Base-by-base conservation (phyloP, 2,888 invertebrate species). In the Lottia gigantea region DNA sequence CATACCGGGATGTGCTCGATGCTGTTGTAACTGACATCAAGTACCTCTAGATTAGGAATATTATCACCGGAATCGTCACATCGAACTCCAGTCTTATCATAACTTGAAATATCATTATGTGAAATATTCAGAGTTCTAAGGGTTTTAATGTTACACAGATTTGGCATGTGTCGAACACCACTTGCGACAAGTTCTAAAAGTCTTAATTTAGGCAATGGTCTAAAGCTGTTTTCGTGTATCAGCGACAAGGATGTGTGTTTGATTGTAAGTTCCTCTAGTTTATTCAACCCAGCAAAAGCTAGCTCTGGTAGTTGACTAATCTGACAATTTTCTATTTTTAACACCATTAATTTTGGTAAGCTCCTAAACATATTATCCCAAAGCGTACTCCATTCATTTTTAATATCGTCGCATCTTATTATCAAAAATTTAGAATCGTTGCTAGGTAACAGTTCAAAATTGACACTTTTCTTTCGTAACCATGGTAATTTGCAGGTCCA, bases 21-120 rank as follows among this genome's bases (percentile, higher is more conserved):
- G 55, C 55, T 31, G 70, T 77, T 77, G 64, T 55, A 49, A 45
- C 62, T 71, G 14, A 75, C 47, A 55, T 75, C 75, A 19, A 77
- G 47, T 19, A 71, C 55, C 61, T 72, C 74, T n/a, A 77, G 67
- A 11, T 31, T 31, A 7, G 26, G 25, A 40, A 71, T 45, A 16
- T 64, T 31, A 2, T 26, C 25, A 12, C 46, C 62, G 14, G 19
- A 2, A 23, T 55, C 23, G 12, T 26, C 61, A 62, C 77, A 76
- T 66, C 46, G 61, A 31, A 75, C 40, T 1, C 75, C 77, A 14
- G 72, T 64, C 40, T 75, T 64, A 8, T 75, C 72, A 23, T 74
- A 45, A 19, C 55, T 64, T 1, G 46, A 23, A 16, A 77, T n/a
- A 23, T 62, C 63, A 65, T 77, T 77, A 16, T 47, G 45, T 16